phyloP scores from a whole-genome alignment of 1,140 invertebrate genomes.

The Dreissena polymorpha region DNA sequence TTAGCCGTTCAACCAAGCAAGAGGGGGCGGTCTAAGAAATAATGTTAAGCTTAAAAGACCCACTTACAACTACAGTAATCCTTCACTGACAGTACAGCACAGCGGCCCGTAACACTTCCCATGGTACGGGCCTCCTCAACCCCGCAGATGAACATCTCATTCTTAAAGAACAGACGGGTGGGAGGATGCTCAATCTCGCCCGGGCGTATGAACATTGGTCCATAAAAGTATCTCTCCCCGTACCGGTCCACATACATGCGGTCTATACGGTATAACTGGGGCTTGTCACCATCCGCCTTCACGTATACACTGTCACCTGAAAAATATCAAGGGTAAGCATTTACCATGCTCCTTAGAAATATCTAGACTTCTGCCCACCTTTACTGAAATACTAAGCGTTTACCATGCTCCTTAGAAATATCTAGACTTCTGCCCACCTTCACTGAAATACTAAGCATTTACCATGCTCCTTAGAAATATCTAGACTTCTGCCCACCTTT shows the following conservation, averaged over 20 bases:
- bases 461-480: too few relatives aligned
- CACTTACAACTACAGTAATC: conserved; percentile 91
- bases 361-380: too few relatives aligned
- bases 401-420: too few relatives aligned
- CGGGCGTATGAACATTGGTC: conserved; percentile 95
- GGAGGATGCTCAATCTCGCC: conserved; percentile 89
- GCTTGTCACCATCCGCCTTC: conserved; percentile 73
- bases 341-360: too few relatives aligned
- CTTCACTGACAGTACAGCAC: conserved; percentile 93
- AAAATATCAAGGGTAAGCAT: too few relatives aligned
- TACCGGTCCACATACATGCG: conserved; percentile 93
- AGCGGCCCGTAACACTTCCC: conserved; percentile 94
- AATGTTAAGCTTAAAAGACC: too few relatives aligned
- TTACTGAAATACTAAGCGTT: too few relatives aligned
- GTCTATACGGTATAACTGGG: conserved; percentile 93
- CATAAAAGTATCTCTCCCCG: conserved; percentile 92
- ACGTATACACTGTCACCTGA: conserved; percentile 96
- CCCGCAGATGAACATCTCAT: conserved; percentile 95
- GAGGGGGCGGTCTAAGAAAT: too few relatives aligned
- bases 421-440: too few relatives aligned
- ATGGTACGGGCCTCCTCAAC: conserved; percentile 94
- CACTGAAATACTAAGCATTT: too few relatives aligned
- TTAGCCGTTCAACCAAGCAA: too few relatives aligned
- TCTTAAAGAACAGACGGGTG: conserved; percentile 92
- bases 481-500: too few relatives aligned